Base-by-base conservation (phyloP, 2,888 invertebrate species). In the Dolichopus griseipennis region DNA sequence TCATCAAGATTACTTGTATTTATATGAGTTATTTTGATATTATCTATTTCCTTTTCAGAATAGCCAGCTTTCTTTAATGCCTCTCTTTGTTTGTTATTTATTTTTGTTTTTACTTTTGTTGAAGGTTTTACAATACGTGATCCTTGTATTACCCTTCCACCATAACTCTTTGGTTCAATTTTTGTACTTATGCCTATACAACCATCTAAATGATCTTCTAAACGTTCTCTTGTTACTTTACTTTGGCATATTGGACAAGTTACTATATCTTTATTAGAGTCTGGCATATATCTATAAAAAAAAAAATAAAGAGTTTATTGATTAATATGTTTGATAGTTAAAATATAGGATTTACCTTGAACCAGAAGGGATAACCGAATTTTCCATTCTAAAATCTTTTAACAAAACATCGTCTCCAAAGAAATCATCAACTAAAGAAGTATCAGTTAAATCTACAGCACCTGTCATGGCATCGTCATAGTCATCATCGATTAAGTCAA, bases 191-290 rank as follows among this genome's bases (percentile, higher is more conserved):
- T 78, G 18, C 78, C 78, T 15, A 73, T 75, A 71, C 82, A 81
- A 12, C 82, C 82, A 20, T 81, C 77, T 37, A 82, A 72, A 68
- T 81, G 81, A 12, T 78, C 77, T 0, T 73, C 69, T 34, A 81
- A 74, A 15, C 75, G 70, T 2, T 73, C 71, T 8, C 81, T 78
- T 34, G 73, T 75, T 73, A 82, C 73, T 64, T 77, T 78, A 18
- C 75, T 76, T 52, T 79, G 75, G 68, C 81, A 81, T 21, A 81
- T 76, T 0, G 81, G 80, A 68, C 81, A 81, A 0, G 72, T 74
- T 18, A 79, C 76, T 6, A 81, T 81, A 65, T 81, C 82, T 63
- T 77, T 75, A 18, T 71, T 67, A 0, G 74, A 72, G 72, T 78
- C 70, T 9, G 68, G n/a, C 7, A 73, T 63, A 18, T 2, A 52